Base-by-base conservation (phyloP, 2,113 vertebrate species). In the Myrmecobius fasciatus region DNA sequence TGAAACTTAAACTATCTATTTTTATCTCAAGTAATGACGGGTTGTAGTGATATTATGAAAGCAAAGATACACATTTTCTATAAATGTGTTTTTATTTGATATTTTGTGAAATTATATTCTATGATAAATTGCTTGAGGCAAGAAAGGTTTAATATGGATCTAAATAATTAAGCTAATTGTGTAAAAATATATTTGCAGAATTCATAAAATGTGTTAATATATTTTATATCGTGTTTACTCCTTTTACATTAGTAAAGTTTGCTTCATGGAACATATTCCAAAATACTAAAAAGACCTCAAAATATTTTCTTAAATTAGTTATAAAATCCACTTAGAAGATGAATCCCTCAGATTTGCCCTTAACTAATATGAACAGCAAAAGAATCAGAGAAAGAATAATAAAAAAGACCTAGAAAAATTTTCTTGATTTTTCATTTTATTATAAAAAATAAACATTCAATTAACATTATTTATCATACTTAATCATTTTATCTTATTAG, bases 91-190 rank as follows among this genome's bases (percentile, higher is more conserved):
- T 98, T 93, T 96, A 96, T 97, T 96, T 89, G 96, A 97, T 97
- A 96, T 96, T 97, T 97, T 98, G 97, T 97, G 97, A 97, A 97
- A 97, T 97, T 97, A 52, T 96, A 97, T 97, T 97, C 96, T 95
- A 98, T 97, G 97, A 95, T 96, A 97, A 96, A 98, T 97, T 93
- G 97, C 97, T 97, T 83, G 93, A 98, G 97, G 97, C 97, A 96
- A 98, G 96, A 94, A 97, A 97, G 96, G 96, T 98, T 98, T 97
- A 97, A 97, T 97, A 97, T 97, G 97, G 96, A 97, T 97, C 95
- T 97, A 97, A 97, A 97, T 98, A 97, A 98, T 98, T 98, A 97
- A 96, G 97, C 97, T 98, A 98, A 98, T 98, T 97, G 97, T 98
- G 97, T 97, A 98, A 97, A 98, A 98, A 98, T 98, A 97, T 97